Percentiles rank a stretch among this genome's conserved stretches.
Conservation (phyloP, 2,888 invertebrate genomes). For the Pilophorus perplexus region DNA sequence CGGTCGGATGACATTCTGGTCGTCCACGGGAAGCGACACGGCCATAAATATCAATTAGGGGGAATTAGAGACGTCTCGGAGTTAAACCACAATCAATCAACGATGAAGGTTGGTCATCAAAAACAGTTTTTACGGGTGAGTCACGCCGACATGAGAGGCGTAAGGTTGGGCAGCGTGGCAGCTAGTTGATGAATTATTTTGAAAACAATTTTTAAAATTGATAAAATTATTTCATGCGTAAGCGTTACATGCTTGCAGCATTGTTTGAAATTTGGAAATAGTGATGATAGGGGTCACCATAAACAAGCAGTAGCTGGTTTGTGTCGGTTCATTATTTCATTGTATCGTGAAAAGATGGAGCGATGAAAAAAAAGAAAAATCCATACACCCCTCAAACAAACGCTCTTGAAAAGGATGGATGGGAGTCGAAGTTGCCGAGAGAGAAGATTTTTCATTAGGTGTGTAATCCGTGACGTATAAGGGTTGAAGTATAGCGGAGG, state of each 20-base stretch:
- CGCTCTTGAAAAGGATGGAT: neutral
- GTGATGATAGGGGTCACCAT: too few species aligned
- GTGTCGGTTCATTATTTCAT: neutral
- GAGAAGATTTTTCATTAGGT: constrained; percentile 27
- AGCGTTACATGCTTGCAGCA: neutral
- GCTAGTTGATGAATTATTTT: too few species aligned
- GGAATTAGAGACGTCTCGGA: constrained; percentile 28
- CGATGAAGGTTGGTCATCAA: constrained; percentile 22
- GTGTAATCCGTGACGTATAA: constrained; percentile 17
- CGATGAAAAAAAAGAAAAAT: neutral
- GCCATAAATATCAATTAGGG: constrained; percentile 40
- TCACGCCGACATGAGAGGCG: too few species aligned
- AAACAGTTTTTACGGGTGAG: constrained; percentile 9
- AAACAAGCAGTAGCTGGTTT: neutral
- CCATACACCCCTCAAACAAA: neutral
- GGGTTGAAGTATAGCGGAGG: constrained; percentile 10
- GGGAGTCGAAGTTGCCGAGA: neutral
- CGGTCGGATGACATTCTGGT: constrained; percentile 3
- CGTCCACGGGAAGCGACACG: too few species aligned
- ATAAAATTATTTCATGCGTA: too few species aligned
- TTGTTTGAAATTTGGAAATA: too few species aligned
- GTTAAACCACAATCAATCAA: constrained; percentile 40
- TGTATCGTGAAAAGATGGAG: too few species aligned
- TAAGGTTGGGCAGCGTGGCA: too few species aligned
- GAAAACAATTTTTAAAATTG: too few species aligned